Conservation (phyloP, 2,888 invertebrate genomes). For the Oscheius sp. region DNA sequence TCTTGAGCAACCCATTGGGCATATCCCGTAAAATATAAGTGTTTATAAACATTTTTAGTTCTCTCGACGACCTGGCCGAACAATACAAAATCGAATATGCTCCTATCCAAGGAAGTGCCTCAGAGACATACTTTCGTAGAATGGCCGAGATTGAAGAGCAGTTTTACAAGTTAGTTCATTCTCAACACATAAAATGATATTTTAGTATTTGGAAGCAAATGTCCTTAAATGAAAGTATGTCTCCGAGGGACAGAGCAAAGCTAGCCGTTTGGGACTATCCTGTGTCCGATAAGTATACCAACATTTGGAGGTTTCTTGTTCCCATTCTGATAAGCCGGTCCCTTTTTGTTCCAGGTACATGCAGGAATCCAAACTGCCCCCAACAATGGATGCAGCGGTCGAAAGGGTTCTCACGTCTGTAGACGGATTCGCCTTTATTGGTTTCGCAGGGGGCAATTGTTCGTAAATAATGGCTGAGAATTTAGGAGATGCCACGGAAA, state of each 20-base stretch:
- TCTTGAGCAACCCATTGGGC: slow-evolving; percentile 71
- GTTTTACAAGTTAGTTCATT: slow-evolving; percentile 88
- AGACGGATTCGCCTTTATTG: slow-evolving; percentile 90
- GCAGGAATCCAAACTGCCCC: slow-evolving; percentile 83
- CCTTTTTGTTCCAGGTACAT: slow-evolving; percentile 44
- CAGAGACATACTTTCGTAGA: slow-evolving; percentile 92
- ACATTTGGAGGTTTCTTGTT: slow-evolving; percentile 89
- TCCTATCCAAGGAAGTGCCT: slow-evolving; percentile 86
- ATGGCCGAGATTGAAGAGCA: slow-evolving; percentile 94
- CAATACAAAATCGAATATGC: slow-evolving; percentile 97
- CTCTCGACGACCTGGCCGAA: slow-evolving; percentile 90
- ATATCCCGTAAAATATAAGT: neutral
- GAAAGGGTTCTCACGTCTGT: slow-evolving; percentile 78
- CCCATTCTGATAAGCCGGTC: neutral
- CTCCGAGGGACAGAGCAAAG: slow-evolving; percentile 89
- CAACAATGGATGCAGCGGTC: slow-evolving; percentile 84
- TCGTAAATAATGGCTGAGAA: neutral
- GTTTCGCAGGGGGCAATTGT: slow-evolving; percentile 73
- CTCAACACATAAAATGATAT: neutral
- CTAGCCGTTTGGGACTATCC: slow-evolving; percentile 99
- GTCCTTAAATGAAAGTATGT: slow-evolving; percentile 91
- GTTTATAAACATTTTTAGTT: slow-evolving; percentile 49
- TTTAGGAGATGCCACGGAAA: slow-evolving; percentile 89
- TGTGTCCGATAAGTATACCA: slow-evolving; percentile 96
- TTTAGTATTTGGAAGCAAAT: slow-evolving; percentile 95